Evolutionary conservation across 2,888 invertebrate species (phyloP).

Genomic region (Chrysodeixis includens): DNA sequence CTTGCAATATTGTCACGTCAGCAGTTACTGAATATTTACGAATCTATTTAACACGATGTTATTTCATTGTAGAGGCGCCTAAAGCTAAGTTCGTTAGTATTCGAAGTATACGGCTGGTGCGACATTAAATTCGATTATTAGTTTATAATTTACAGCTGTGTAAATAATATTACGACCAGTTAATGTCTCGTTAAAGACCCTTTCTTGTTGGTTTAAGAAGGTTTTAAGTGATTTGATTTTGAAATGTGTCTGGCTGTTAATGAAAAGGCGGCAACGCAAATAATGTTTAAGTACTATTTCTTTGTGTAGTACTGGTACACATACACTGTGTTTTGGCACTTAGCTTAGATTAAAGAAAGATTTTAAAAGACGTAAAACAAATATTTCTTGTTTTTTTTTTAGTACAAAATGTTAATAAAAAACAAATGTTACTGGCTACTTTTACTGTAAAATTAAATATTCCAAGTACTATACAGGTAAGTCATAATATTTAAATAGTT

Average conservation of each 20-base stretch:
- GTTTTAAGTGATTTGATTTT: background rate
- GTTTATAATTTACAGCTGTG: slow-evolving; percentile 4
- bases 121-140: background rate
- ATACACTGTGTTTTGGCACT: no score
- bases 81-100: background rate
- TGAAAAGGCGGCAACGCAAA: no score
- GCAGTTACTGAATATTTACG: slow-evolving; percentile 4
- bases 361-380: no score
- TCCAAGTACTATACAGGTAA: no score
- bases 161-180: slow-evolving; percentile 1
- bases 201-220: background rate
- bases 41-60: background rate
- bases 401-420: no score
- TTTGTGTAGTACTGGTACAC: no score
- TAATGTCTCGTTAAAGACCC: slow-evolving; percentile 1
- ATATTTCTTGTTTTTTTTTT: no score
- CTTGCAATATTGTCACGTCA: slow-evolving; percentile 5
- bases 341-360: no score
- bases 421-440: no score
- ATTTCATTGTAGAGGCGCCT: background rate
- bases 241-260: background rate
- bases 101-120: background rate
- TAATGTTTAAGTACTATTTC: no score
- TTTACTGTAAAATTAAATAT: no score
- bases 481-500: background rate